Conservation (phyloP, 1,140 invertebrate species). For the Drosophila micromelanica region DNA sequence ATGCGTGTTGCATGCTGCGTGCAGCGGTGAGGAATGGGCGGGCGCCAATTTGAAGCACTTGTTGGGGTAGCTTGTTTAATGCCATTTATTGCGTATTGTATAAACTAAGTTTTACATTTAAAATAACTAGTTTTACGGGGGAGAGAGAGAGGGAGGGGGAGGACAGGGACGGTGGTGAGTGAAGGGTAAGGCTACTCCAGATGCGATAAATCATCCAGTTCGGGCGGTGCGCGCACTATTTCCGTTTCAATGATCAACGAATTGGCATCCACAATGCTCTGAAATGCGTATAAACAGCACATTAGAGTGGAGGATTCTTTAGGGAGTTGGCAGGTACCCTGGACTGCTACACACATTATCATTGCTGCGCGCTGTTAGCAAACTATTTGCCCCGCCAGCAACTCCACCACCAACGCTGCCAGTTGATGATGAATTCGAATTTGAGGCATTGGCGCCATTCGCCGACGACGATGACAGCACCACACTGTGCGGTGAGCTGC, state of each 20-base stretch:
- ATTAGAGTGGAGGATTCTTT: constrained; percentile 44
- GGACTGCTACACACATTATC: constrained; percentile 70
- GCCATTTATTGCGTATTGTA: constrained; percentile 50
- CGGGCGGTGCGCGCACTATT: constrained; percentile 71
- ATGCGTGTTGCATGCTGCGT: constrained; percentile 68
- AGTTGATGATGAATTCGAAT: constrained; percentile 64
- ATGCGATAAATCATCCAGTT: constrained; percentile 79
- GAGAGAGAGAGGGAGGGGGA: not conserved
- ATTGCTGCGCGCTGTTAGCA: constrained; percentile 50
- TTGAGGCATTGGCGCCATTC: constrained; percentile 60
- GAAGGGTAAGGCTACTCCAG: constrained; percentile 63
- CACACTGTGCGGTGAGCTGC: constrained; percentile 72
- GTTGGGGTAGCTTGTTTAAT: constrained; percentile 37
- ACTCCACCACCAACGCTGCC: constrained; percentile 24
- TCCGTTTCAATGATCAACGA: constrained; percentile 82
- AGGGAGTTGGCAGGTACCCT: constrained; percentile 61
- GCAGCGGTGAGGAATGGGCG: not conserved
- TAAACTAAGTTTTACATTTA: constrained; percentile 31
- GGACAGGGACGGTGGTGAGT: not conserved
- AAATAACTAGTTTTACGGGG: constrained; percentile 19
- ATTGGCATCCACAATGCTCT: constrained; percentile 75
- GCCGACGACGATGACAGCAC: constrained; percentile 59
- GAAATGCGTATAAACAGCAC: constrained; percentile 61
- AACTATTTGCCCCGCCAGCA: constrained; percentile 19
- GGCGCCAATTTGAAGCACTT: constrained; percentile 9